Evolutionary conservation across 2,888 invertebrate genomes (phyloP), one percentile per base, ranked within the genome.

Genomic region (Microdon myrmicae): DNA sequence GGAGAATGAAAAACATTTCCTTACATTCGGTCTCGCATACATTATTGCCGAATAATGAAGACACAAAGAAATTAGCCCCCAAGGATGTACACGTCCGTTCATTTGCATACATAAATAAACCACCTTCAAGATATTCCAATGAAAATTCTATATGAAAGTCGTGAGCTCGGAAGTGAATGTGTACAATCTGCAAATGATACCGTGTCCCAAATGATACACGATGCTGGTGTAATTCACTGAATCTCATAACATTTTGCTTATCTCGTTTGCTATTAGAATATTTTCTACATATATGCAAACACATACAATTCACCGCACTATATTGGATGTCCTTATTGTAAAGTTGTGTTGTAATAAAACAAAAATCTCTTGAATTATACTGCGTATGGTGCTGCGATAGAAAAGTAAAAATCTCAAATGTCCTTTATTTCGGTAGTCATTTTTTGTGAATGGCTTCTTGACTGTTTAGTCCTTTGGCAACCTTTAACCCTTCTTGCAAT

Each of bases 11-110:
- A 2, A 12, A 38, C 7, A 35, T 32, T 17, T 34, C 45, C n/a
- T n/a, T 28, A 8, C 10, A 47, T 22, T 43, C 44, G 55, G 39
- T 44, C 29, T 55, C 53, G 41, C 48, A 64, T 55, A 58, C 66
- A 44, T 60, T 60, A 55, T 60, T 41, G 35, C 41, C 29, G 23
- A 31, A 64, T 60, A 56, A 54, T 59, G 58, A 64, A 69, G 68
- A 68, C 67, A 68, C 68, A 48, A 68, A 67, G 56, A 69, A 69
- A 69, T 69, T 69, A 68, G 67, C 68, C 67, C 67, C 64, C 39
- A 60, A 67, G 67, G 67, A 67, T 64, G 48, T 59, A 55, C 56
- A 53, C 56, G 67, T 61, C 67, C 61, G 53, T 68, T 68, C 67
- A 68, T 69, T 68, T 68, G 67, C 68, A 68, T 68, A 67, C 66